phyloP scores from a whole-genome alignment of 2,888 invertebrate genomes.

The Gari tellinella region DNA sequence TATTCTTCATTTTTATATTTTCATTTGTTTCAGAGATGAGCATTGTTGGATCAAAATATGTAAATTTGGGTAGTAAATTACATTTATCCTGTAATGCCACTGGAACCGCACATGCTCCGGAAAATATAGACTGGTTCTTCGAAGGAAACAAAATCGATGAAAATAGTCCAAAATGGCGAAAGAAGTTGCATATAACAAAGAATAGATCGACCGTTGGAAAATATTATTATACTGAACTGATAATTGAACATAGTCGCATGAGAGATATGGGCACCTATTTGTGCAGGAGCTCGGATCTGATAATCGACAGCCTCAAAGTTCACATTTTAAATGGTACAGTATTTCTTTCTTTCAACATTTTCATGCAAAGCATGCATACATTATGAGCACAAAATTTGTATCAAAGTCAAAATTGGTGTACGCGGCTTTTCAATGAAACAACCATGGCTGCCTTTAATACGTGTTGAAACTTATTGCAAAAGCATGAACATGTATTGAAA shows the following conservation, averaged over 20 bases:
- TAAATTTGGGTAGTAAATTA: constrained; percentile 65
- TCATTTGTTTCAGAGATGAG: too few species aligned
- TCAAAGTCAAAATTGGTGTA: too few species aligned
- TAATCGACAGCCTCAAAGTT: constrained; percentile 59
- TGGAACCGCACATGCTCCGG: constrained; percentile 72
- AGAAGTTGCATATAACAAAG: constrained; percentile 51
- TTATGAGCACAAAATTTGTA: too few species aligned
- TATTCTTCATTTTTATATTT: too few species aligned
- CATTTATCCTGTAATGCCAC: constrained; percentile 75
- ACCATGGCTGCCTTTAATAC: too few species aligned
- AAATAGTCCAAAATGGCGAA: constrained; percentile 48
- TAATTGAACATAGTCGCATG: constrained; percentile 54
- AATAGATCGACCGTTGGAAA: constrained; percentile 49
- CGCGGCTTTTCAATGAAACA: too few species aligned
- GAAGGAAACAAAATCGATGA: constrained; percentile 65
- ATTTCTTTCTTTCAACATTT: too few species aligned
- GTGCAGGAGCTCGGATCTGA: constrained; percentile 59
- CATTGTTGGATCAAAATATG: constrained; percentile 6
- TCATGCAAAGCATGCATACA: too few species aligned
- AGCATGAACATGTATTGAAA: too few species aligned
- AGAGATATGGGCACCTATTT: constrained; percentile 64
- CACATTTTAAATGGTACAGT: too few species aligned
- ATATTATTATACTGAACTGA: constrained; percentile 59
- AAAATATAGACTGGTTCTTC: constrained; percentile 74
- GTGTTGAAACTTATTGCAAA: too few species aligned